Conservation (phyloP, 2,113 vertebrate genomes). For the Nycticebus coucang region DNA sequence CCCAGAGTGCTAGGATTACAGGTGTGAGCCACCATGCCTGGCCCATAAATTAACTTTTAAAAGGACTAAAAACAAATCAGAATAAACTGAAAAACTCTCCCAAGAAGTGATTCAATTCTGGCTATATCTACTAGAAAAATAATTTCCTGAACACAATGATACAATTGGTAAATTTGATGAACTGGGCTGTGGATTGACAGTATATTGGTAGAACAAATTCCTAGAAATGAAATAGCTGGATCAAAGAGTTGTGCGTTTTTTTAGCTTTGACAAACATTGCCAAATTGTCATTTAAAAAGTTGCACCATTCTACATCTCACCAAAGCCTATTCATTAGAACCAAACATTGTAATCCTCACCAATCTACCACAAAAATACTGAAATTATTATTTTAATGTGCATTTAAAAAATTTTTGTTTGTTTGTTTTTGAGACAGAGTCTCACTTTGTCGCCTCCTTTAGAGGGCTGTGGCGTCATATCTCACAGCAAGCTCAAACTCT, state of each 20-base stretch:
- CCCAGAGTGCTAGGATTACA: too few relatives aligned
- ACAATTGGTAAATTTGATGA: not conserved
- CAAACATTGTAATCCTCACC: slow-evolving; percentile 38
- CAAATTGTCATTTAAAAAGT: slow-evolving; percentile 42
- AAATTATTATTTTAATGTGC: slow-evolving; percentile 56
- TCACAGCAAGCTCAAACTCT: too few relatives aligned
- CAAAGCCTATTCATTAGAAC: slow-evolving; percentile 36
- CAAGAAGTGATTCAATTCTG: slow-evolving; percentile 27
- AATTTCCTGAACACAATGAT: slow-evolving; percentile 10
- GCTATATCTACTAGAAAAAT: slow-evolving; percentile 28
- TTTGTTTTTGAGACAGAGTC: too few relatives aligned
- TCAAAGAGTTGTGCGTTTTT: slow-evolving; percentile 40
- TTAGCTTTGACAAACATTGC: slow-evolving; percentile 41
- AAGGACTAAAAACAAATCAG: slow-evolving; percentile 1
- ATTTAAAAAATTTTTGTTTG: not conserved
- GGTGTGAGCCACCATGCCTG: too few relatives aligned
- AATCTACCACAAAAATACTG: slow-evolving; percentile 32
- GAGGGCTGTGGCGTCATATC: too few relatives aligned
- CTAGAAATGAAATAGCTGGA: slow-evolving; percentile 44
- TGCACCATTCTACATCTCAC: not conserved
- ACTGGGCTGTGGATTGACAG: not conserved
- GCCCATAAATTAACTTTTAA: not conserved
- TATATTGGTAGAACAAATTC: slow-evolving; percentile 25
- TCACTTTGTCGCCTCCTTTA: too few relatives aligned
- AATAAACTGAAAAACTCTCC: slow-evolving; percentile 33